phyloP scores from a whole-genome alignment of 2,113 vertebrate genomes.

The Chloebia gouldiae region DNA sequence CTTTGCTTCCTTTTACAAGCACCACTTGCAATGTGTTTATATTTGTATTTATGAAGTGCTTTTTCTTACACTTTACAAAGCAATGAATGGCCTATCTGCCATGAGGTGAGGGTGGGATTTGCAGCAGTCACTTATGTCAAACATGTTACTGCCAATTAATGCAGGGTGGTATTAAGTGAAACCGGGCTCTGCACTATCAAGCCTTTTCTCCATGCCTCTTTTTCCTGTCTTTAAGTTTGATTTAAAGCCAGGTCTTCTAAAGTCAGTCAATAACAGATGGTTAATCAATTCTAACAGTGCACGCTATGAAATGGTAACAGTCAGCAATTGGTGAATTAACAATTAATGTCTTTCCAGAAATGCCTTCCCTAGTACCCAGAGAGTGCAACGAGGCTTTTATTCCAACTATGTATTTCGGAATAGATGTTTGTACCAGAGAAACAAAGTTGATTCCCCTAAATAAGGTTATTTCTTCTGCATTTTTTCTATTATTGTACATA shows the following conservation, averaged over 20 bases:
- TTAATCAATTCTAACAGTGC: constrained; percentile 38
- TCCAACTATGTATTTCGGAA: not conserved
- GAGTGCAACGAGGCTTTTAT: not conserved
- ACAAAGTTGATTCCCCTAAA: not conserved
- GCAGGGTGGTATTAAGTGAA: constrained; percentile 52
- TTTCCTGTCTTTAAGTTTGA: constrained; percentile 39
- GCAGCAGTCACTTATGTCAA: constrained; percentile 52
- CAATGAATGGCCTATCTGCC: constrained; percentile 31
- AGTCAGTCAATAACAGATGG: constrained; percentile 42
- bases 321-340: constrained; percentile 8
- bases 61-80: constrained; percentile 68
- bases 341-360: constrained; percentile 38
- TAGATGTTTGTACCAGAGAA: not conserved
- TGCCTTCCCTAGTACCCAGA: not conserved
- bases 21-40: constrained; percentile 64
- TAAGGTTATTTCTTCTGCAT: not conserved
- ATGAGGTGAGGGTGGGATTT: constrained; percentile 22
- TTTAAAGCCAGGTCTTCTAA: constrained; percentile 45
- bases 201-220: constrained; percentile 8
- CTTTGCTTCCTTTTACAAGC: constrained; percentile 60
- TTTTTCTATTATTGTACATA: not conserved
- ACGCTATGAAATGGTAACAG: not conserved
- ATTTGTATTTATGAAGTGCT: constrained; percentile 72
- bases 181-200: not conserved
- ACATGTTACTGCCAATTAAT: constrained; percentile 64